Conservation (phyloP, 2,113 vertebrate genomes). For the Heliornis fulica region DNA sequence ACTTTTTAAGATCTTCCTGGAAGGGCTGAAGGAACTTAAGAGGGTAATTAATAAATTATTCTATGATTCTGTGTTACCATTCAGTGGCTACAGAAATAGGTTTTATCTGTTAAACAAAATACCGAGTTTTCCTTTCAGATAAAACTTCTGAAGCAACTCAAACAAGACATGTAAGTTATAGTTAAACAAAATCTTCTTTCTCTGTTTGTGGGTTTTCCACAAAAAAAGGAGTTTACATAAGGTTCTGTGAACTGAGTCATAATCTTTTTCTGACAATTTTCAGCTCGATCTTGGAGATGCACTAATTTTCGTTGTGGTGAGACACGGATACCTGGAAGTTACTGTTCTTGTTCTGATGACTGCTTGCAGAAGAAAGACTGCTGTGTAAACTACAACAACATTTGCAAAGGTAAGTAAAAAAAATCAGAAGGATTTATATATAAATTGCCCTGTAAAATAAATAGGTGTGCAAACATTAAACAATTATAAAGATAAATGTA, state of each 20-base stretch:
- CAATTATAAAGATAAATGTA: not conserved
- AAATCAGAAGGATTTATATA: not conserved
- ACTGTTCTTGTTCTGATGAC: constrained; percentile 82
- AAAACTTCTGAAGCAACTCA: not conserved
- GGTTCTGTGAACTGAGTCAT: not conserved
- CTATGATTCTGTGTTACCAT: not conserved
- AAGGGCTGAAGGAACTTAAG: not conserved
- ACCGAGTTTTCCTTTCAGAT: not conserved
- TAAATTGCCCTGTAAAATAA: not conserved
- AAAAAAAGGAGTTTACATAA: not conserved
- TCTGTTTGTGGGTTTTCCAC: not conserved
- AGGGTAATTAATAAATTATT: not conserved
- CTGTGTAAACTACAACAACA: constrained; percentile 74
- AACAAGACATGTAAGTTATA: not conserved
- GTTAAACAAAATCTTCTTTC: not conserved
- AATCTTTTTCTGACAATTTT: not conserved
- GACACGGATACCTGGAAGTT: constrained; percentile 55
- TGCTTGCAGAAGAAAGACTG: constrained; percentile 77
- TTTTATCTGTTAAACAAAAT: not conserved
- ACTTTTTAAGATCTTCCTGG: not conserved
- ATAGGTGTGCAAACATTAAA: not conserved
- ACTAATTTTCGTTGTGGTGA: constrained; percentile 80
- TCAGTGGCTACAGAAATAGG: not conserved
- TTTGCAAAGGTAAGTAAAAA: constrained; percentile 75
- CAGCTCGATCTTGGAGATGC: constrained; percentile 77